Evolutionary conservation across 2,888 invertebrate genomes (phyloP).

Genomic region (Ochlodes sylvanus): DNA sequence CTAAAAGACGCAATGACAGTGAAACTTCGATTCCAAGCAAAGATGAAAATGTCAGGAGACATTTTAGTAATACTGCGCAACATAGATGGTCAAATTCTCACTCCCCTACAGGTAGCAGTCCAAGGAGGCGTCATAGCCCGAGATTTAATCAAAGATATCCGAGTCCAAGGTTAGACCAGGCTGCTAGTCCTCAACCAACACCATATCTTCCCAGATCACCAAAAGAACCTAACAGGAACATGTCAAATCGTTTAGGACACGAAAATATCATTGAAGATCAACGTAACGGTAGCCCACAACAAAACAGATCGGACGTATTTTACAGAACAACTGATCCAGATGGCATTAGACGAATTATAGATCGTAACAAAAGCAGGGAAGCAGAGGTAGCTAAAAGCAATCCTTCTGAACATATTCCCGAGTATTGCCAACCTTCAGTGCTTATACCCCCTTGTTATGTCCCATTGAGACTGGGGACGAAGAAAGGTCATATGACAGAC

Average conservation of each 20-base stretch:
- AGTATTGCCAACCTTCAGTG: background rate
- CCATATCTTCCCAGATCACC: background rate
- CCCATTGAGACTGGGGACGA: conserved; percentile 5
- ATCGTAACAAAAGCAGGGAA: conserved; percentile 24
- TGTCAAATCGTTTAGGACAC: background rate
- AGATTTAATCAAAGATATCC: conserved; percentile 1
- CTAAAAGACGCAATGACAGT: conserved; percentile 4
- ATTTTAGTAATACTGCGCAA: background rate
- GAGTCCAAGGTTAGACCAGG: conserved; percentile 4
- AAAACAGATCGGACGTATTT: conserved; percentile 6
- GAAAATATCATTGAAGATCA: conserved; percentile 7
- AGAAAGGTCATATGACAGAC: background rate
- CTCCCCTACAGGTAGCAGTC: background rate
- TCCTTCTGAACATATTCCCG: background rate
- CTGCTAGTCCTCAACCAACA: background rate
- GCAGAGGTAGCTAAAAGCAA: background rate
- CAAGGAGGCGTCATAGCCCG: conserved; percentile 1
- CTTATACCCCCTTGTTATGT: conserved; percentile 4
- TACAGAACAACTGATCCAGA: conserved; percentile 24
- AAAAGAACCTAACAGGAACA: background rate
- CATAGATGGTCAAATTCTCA: conserved; percentile 1
- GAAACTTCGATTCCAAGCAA: background rate
- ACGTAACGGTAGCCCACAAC: background rate
- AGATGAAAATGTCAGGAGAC: background rate
- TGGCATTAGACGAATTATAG: conserved; percentile 15